Evolutionary conservation across 1,140 invertebrate genomes (phyloP).

Genomic region (Brachionus sp.): DNA sequence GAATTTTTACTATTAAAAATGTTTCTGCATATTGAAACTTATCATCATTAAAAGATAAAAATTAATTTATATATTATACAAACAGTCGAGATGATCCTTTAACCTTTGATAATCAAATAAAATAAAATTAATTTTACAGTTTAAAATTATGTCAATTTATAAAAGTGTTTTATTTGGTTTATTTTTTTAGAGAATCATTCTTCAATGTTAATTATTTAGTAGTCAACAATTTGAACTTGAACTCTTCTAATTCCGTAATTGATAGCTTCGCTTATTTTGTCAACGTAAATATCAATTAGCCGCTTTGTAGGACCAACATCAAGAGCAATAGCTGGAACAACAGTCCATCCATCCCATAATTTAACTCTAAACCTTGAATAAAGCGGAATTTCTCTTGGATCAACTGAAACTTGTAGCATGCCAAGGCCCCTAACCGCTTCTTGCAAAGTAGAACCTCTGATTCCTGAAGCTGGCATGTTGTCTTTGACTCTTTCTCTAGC

Average conservation of each 20-base stretch:
- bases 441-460: background rate
- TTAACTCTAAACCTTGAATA: background rate
- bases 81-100: too few relatives aligned
- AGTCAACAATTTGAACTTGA: slow-evolving; percentile 1
- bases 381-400: background rate
- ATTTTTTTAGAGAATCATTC: too few relatives aligned
- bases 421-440: background rate
- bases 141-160: too few relatives aligned
- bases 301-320: background rate
- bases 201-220: too few relatives aligned
- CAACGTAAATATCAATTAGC: background rate
- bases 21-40: too few relatives aligned
- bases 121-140: too few relatives aligned
- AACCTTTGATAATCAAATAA: too few relatives aligned
- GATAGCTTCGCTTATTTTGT: background rate
- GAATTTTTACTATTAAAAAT: too few relatives aligned
- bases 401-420: background rate
- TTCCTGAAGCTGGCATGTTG: background rate
- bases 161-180: too few relatives aligned
- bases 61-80: too few relatives aligned
- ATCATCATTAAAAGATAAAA: too few relatives aligned
- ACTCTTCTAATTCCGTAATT: slow-evolving; percentile 2
- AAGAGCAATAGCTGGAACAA: slow-evolving; percentile 2
- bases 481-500: background rate
- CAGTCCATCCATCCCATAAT: background rate